Percentiles rank a stretch among this genome's conserved stretches.
These are phyloP conservation scores for Panulirus ornatus DNA, from an alignment of 1,140 invertebrate species.

Conservation along the genomic window DNA sequence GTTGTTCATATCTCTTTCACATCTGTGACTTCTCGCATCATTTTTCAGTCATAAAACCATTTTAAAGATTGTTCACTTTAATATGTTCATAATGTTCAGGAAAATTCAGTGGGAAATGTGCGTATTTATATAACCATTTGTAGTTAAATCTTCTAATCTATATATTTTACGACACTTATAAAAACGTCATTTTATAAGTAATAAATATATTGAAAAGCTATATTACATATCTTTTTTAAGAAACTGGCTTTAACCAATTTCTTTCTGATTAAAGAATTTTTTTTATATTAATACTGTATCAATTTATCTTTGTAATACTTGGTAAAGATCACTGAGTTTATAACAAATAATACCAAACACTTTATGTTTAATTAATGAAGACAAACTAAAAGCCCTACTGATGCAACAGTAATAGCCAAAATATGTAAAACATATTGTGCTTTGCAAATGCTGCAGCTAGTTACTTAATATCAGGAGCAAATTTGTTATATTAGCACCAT, in stretches of 20 bases:
- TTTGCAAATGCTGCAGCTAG: not conserved
- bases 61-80: too few relatives aligned
- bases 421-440: not conserved
- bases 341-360: not conserved
- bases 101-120: too few relatives aligned
- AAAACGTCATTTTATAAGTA: too few relatives aligned
- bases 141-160: too few relatives aligned
- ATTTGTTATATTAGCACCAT: slow-evolving; percentile 8
- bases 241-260: not conserved
- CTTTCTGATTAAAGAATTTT: not conserved
- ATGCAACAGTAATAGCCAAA: not conserved
- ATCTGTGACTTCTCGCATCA: too few relatives aligned
- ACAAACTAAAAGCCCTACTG: not conserved
- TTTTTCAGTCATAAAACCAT: too few relatives aligned
- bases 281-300: slow-evolving; percentile 13
- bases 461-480: not conserved
- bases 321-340: slow-evolving; percentile 5
- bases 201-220: slow-evolving; percentile 2
- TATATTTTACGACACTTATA: too few relatives aligned
- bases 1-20: too few relatives aligned
- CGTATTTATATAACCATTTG: too few relatives aligned
- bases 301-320: slow-evolving; percentile 1
- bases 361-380: not conserved
- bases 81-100: too few relatives aligned
- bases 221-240: not conserved